Evolutionary conservation across 2,113 vertebrate species (phyloP).

Genomic region (Apaloderma vittatum): DNA sequence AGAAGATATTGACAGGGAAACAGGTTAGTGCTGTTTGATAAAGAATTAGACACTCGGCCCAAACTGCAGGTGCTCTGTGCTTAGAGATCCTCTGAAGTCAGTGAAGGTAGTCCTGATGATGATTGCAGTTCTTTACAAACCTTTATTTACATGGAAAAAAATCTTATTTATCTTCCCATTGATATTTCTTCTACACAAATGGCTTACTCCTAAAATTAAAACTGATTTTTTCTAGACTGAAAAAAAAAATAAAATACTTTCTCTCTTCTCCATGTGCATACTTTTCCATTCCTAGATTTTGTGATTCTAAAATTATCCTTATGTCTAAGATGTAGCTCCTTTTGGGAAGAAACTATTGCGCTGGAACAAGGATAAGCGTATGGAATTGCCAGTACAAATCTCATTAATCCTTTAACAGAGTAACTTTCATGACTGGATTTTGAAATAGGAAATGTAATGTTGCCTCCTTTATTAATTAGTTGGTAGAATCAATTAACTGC

Average conservation of each 20-base stretch:
- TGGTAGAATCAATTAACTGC: slow-evolving; percentile 28
- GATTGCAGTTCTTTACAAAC: neutral
- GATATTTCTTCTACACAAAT: neutral
- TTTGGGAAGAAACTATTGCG: neutral
- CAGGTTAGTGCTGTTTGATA: slow-evolving; percentile 27
- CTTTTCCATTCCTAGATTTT: neutral
- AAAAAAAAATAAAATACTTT: neutral
- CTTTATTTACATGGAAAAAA: neutral
- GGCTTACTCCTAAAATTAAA: neutral
- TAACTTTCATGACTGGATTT: slow-evolving; percentile 11
- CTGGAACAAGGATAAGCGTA: neutral
- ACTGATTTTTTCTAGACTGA: neutral
- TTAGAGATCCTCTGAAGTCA: neutral
- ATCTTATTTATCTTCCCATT: neutral
- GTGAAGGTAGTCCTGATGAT: neutral
- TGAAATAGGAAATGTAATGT: slow-evolving; percentile 4
- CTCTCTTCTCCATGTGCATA: neutral
- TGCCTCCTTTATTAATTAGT: slow-evolving; percentile 34
- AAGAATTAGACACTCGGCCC: slow-evolving; percentile 7
- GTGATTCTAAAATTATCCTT: neutral
- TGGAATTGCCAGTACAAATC: neutral
- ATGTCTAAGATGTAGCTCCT: neutral
- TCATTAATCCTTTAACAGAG: slow-evolving; percentile 23
- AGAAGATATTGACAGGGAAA: slow-evolving; percentile 28
- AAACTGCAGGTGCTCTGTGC: neutral